phyloP scores from a whole-genome alignment of 2,888 invertebrate genomes.

The Aleiodes testaceus region DNA sequence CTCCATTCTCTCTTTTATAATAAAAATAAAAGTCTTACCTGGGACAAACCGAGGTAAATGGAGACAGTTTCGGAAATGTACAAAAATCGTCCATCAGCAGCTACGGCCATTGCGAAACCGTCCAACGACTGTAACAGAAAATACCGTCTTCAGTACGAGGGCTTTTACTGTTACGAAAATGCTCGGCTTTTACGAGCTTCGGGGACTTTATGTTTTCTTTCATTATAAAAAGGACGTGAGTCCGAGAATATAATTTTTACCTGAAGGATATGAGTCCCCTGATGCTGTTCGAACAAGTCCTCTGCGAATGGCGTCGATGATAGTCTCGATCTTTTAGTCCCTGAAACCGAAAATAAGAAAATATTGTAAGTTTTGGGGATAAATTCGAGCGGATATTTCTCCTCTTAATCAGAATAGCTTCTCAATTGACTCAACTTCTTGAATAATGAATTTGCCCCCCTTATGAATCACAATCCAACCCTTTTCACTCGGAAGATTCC shows the following conservation, averaged over 20 bases:
- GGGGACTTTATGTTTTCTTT: conserved; percentile 27
- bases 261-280: conserved; percentile 98
- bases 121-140: conserved; percentile 87
- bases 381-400: conserved; percentile 6
- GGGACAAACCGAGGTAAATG: conserved; percentile 99
- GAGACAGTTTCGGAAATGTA: conserved; percentile 99
- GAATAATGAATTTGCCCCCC: conserved; percentile 42
- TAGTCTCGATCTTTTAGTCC: conserved; percentile 83
- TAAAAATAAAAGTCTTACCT: conserved; percentile 79
- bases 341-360: conserved; percentile 72
- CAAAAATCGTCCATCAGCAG: conserved; percentile 96
- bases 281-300: conserved; percentile 96
- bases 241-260: too few relatives aligned
- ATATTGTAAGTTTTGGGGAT: neutral
- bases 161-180: conserved; percentile 32
- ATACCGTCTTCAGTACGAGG: conserved; percentile 6
- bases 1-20: conserved; percentile 22
- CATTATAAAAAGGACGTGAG: too few relatives aligned
- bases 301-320: conserved; percentile 84
- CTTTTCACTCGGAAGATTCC: conserved; percentile 32
- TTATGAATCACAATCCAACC: conserved; percentile 40
- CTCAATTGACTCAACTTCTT: conserved; percentile 46
- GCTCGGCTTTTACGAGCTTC: conserved; percentile 45
- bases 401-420: conserved; percentile 12
- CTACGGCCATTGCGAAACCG: conserved; percentile 96